Evolutionary conservation across 2,888 invertebrate species (phyloP).

Genomic region (Pterostichus niger): DNA sequence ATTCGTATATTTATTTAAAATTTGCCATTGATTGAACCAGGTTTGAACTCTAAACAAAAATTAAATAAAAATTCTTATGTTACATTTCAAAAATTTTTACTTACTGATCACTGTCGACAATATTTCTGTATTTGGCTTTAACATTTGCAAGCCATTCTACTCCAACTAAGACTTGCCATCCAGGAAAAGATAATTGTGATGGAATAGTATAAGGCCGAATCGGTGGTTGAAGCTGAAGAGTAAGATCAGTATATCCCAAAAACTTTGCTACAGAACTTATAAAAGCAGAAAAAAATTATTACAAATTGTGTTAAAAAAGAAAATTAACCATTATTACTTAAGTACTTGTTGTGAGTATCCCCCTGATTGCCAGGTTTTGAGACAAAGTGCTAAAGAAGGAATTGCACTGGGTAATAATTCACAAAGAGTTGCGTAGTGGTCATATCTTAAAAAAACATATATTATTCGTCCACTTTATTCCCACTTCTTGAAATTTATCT

Average conservation of each 20-base stretch:
- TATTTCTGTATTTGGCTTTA: slow-evolving; percentile 77
- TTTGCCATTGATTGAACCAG: slow-evolving; percentile 87
- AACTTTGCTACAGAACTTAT: slow-evolving; percentile 74
- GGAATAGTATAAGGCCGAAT: slow-evolving; percentile 76
- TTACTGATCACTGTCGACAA: slow-evolving; percentile 80
- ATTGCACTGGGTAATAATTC: slow-evolving; percentile 83
- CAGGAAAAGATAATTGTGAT: slow-evolving; percentile 78
- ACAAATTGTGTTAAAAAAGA: slow-evolving; percentile 67
- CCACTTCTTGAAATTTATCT: no score
- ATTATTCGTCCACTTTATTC: slow-evolving; percentile 9
- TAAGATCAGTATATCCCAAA: slow-evolving; percentile 76
- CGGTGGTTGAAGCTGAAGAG: slow-evolving; percentile 74
- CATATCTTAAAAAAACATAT: slow-evolving; percentile 79
- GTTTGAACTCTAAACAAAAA: slow-evolving; percentile 79
- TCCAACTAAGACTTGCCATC: slow-evolving; percentile 76
- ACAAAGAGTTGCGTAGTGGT: slow-evolving; percentile 86
- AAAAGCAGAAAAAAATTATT: slow-evolving; percentile 19
- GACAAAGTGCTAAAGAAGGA: slow-evolving; percentile 82
- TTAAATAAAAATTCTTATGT: no score
- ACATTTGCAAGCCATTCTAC: slow-evolving; percentile 80
- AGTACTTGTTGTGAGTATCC: slow-evolving; percentile 77
- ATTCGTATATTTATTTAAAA: slow-evolving; percentile 82
- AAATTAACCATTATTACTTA: slow-evolving; percentile 71
- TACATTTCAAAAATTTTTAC: slow-evolving; percentile 67
- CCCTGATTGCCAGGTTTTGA: slow-evolving; percentile 79